A percentile compares a stretch with the other conserved stretches of the same genome.
Evolutionary conservation across 2,888 invertebrate genomes (phyloP).

Genomic region (Mesorhabditis belari): DNA sequence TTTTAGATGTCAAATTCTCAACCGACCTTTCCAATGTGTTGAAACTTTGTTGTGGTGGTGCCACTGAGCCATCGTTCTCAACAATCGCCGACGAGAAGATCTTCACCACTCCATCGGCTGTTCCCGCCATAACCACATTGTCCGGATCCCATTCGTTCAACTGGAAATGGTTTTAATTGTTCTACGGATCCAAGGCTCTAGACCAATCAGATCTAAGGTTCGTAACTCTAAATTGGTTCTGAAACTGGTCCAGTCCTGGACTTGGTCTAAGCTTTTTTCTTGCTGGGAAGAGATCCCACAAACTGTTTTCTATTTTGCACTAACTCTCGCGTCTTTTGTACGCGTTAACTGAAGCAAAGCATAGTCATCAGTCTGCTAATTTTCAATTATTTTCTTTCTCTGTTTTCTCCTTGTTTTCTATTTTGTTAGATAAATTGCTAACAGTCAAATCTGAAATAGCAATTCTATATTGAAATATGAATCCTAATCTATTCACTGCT

Average conservation of each 20-base stretch:
- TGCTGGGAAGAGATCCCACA: too few relatives aligned
- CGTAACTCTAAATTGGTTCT: background rate
- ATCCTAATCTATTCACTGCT: too few relatives aligned
- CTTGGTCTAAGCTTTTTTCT: background rate
- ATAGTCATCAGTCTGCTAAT: background rate
- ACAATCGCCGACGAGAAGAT: conserved; percentile 60
- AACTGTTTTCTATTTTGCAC: too few relatives aligned
- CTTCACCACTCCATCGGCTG: conserved; percentile 90
- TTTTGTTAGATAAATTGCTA: background rate
- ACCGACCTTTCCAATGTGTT: background rate
- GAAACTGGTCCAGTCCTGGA: background rate
- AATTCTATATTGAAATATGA: background rate
- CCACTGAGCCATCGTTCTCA: conserved; percentile 31
- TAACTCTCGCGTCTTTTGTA: too few relatives aligned
- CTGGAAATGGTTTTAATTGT: conserved; percentile 29
- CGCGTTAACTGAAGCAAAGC: too few relatives aligned
- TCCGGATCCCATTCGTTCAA: conserved; percentile 93
- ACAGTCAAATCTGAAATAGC: conserved; percentile 1
- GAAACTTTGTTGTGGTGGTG: conserved; percentile 6
- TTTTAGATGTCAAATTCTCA: background rate
- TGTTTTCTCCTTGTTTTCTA: background rate
- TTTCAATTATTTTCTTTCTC: background rate
- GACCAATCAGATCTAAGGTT: background rate
- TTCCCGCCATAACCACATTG: conserved; percentile 93
- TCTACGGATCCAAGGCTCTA: background rate